Base-by-base conservation (phyloP, 2,797 vertebrate genomes). In the Aldrovandia affinis region DNA sequence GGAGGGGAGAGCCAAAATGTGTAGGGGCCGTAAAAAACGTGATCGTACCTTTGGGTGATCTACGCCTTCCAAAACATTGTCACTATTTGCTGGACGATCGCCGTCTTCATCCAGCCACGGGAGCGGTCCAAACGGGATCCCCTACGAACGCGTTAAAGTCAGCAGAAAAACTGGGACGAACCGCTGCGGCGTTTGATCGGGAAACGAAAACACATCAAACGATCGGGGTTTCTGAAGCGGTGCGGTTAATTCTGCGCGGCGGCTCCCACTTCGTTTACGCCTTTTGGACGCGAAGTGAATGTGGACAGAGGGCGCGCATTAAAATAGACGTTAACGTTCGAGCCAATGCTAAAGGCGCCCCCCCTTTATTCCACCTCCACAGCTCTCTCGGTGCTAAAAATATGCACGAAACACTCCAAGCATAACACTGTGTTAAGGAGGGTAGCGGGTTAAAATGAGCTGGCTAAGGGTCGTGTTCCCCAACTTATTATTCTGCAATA, bases 191-290 rank as follows among this genome's bases (percentile, higher is more conserved):
- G 88, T 93, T 92, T 91, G 89, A 87, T 90, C 82, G 88, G 87
- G 92, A 91, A 92, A 92, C 85, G 93, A 86, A 88, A 91, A 88
- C 83, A 82, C 87, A 90, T 93, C 89, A 92, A 94, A 91, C 83
- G 84, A 82, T 78, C 77, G 90, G 89, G 89, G 91, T 33, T 83
- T 85, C 87, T 86, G 90, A 89, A 92, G 88, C 88, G 89, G 89
- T 88, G 87, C 81, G 86, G 85, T 85, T 88, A 89, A 91, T 91
- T 90, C 90, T 25, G 25, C 85, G 79, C 86, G 84, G 87, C 84
- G 63, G 30, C 82, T 73, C 12, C n/a, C 86, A 81, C 78, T 88
- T 87, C 88, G 88, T 92, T 89, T 92, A 89, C 70, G 75, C 68
- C n/a, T 73, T 80, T 75, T 89, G 90, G 90, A 91, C 81, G 57